Evolutionary conservation across 2,113 vertebrate genomes (phyloP).

Genomic region (Tragulus kanchil): DNA sequence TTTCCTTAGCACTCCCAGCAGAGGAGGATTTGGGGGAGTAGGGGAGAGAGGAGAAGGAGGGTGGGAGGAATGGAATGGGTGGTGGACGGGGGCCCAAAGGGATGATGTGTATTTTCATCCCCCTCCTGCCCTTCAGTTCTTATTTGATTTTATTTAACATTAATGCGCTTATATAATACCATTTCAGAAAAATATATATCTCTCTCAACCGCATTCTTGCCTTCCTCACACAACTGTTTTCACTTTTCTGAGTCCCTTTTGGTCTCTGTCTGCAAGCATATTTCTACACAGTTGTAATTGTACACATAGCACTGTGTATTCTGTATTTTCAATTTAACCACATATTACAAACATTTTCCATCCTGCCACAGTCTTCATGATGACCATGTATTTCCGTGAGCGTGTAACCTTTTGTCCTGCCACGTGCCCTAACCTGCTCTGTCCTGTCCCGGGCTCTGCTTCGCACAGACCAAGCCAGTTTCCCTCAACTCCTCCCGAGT

Average conservation of each 20-base stretch:
- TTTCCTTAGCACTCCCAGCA: not conserved
- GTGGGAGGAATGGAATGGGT: not conserved
- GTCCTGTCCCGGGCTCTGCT: not conserved
- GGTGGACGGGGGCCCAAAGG: not conserved
- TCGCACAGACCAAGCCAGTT: not conserved
- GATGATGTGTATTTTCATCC: not conserved
- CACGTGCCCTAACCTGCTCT: not conserved
- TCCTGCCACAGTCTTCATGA: not conserved
- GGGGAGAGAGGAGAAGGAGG: rapidly evolving
- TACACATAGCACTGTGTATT: not conserved
- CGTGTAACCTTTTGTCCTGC: not conserved
- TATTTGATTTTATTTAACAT: not conserved
- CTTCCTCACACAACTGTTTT: conserved; percentile 30
- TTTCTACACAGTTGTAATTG: not conserved
- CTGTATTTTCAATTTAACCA: not conserved
- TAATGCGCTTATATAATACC: not conserved
- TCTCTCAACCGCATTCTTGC: not conserved
- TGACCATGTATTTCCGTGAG: not conserved
- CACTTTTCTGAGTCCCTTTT: conserved; percentile 11
- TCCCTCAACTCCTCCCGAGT: not conserved
- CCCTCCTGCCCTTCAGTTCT: not conserved
- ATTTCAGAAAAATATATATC: not conserved
- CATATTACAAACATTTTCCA: not conserved
- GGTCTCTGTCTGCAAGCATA: not conserved
- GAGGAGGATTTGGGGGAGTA: not conserved